Evolutionary conservation across 1,140 invertebrate species (phyloP).

Genomic region (Nasonia longicornis): DNA sequence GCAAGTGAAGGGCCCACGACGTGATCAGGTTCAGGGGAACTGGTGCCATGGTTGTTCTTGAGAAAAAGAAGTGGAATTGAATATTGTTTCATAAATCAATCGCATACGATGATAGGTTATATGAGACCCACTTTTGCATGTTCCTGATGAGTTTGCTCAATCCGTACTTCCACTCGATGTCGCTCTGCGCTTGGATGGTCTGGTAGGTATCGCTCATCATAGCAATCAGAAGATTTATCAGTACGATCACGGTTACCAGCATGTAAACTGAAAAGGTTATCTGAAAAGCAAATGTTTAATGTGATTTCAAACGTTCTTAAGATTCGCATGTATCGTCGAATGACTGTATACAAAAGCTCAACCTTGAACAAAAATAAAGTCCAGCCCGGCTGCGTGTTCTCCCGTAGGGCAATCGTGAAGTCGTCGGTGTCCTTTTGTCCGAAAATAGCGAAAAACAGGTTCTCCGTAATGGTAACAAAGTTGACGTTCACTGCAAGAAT

Average conservation of each 20-base stretch:
- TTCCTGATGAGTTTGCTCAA: conserved; percentile 98
- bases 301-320: background rate
- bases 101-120: background rate
- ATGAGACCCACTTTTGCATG: conserved; percentile 81
- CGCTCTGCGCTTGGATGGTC: conserved; percentile 97
- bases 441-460: conserved; percentile 99
- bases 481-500: conserved; percentile 81
- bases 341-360: background rate
- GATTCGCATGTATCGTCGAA: background rate
- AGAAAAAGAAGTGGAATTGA: conserved; percentile 14
- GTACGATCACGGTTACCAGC: conserved; percentile 97
- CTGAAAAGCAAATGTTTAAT: conserved; percentile 50
- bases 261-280: conserved; percentile 80
- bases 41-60: conserved; percentile 92
- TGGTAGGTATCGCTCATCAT: conserved; percentile 99
- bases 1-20: conserved; percentile 87
- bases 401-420: conserved; percentile 70
- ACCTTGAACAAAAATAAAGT: conserved; percentile 86
- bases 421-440: conserved; percentile 92
- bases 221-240: conserved; percentile 99
- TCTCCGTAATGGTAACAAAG: conserved; percentile 92
- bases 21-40: conserved; percentile 96
- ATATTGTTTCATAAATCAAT: background rate
- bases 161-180: conserved; percentile 99
- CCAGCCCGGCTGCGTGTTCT: conserved; percentile 76